Percentiles rank a stretch among this genome's conserved stretches.
Conservation (phyloP, 2,888 invertebrate species). For the Drosophila borborema region DNA sequence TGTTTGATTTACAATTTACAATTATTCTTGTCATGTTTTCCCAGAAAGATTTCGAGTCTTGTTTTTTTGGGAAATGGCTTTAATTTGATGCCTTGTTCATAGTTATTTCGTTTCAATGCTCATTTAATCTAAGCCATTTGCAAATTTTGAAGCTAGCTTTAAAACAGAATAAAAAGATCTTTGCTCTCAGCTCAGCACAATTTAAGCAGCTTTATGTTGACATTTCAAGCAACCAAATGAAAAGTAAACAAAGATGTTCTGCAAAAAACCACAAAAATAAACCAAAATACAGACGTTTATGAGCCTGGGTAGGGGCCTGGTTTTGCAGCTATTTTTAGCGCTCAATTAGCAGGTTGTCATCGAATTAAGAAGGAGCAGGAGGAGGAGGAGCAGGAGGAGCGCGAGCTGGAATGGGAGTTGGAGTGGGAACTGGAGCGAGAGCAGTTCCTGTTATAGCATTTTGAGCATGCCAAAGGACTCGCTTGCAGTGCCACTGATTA, state of each 20-base stretch:
- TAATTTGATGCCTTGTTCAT: neutral
- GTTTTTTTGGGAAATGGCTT: neutral
- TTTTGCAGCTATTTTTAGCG: constrained; percentile 45
- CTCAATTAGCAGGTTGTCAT: constrained; percentile 57
- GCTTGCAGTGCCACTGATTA: constrained; percentile 41
- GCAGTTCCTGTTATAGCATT: constrained; percentile 8
- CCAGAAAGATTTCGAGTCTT: neutral
- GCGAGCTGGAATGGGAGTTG: too few relatives aligned
- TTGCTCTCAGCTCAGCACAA: neutral
- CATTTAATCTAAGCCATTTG: neutral
- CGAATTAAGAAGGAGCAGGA: neutral
- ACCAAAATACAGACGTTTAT: constrained; percentile 8
- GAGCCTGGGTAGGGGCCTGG: neutral
- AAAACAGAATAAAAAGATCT: neutral
- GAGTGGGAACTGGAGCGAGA: neutral
- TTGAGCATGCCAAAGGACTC: constrained; percentile 12
- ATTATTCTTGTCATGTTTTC: neutral
- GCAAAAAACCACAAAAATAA: constrained; percentile 3
- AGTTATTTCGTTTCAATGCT: neutral
- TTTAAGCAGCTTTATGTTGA: constrained; percentile 17
- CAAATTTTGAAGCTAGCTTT: neutral
- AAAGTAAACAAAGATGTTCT: constrained; percentile 23
- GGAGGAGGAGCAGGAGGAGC: too few relatives aligned
- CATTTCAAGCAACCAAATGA: constrained; percentile 16
- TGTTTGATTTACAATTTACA: neutral